These are phyloP conservation scores for Ricordea florida DNA, from an alignment of 92 coral and sea anemone genomes.

Conservation along the genomic window DNA sequence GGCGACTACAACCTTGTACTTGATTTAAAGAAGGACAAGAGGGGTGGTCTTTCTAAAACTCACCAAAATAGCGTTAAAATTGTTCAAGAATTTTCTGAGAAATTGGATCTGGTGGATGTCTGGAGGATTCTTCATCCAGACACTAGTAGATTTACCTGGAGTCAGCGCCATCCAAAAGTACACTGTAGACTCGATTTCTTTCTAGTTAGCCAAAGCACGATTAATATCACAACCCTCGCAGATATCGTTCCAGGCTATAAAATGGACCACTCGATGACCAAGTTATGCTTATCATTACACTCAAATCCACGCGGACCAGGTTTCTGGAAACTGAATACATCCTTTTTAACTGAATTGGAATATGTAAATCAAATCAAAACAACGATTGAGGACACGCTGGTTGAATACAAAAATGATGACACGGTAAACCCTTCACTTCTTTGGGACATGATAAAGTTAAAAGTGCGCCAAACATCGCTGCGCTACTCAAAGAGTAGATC, in stretches of 20 bases:
- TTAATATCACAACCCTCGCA: neutral
- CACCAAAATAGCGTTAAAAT: neutral
- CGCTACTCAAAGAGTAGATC: too few relatives aligned
- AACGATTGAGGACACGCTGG: too few relatives aligned
- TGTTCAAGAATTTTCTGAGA: constrained; percentile 1
- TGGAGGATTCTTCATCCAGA: constrained; percentile 17
- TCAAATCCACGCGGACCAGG: neutral
- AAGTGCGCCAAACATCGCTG: too few relatives aligned
- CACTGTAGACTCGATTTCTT: constrained; percentile 12
- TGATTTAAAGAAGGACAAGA: neutral
- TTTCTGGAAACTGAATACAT: constrained; percentile 5
- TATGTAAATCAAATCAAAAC: neutral
- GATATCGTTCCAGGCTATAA: neutral
- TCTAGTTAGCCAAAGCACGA: neutral
- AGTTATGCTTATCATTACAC: neutral
- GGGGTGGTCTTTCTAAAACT: neutral
- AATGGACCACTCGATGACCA: too few relatives aligned
- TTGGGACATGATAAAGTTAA: too few relatives aligned
- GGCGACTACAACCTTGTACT: constrained; percentile 3
- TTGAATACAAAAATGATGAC: too few relatives aligned
- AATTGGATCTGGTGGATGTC: constrained; percentile 3
- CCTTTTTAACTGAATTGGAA: neutral
- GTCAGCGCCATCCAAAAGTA: neutral
- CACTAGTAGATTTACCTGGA: constrained; percentile 5
- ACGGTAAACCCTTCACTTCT: too few relatives aligned